Evolutionary conservation across 1,140 invertebrate species (phyloP).

Genomic region (Nebria ingens): DNA sequence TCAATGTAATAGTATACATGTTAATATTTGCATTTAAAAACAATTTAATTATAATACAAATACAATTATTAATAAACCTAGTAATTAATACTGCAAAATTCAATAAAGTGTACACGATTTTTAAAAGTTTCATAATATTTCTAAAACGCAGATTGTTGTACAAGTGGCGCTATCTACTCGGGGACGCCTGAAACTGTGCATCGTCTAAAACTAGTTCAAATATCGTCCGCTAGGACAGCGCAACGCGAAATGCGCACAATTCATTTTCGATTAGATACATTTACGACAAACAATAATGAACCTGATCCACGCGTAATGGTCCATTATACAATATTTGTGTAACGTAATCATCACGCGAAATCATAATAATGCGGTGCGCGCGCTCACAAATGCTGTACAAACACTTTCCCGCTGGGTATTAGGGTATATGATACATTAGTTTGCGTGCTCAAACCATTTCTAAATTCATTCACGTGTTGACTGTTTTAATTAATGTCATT

Average conservation of each 20-base stretch:
- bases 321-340: no score
- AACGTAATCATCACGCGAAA: constrained; percentile 2
- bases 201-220: not conserved
- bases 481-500: not conserved
- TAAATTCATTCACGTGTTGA: constrained; percentile 1
- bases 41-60: no score
- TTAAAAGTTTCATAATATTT: no score
- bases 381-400: not conserved
- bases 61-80: no score
- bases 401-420: not conserved
- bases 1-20: no score
- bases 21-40: no score
- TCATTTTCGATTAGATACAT: no score
- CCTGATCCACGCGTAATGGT: no score
- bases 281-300: no score
- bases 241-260: not conserved
- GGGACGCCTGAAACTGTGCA: not conserved
- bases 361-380: not conserved
- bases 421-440: not conserved
- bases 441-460: not conserved
- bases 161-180: not conserved
- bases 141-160: not conserved
- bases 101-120: no score
- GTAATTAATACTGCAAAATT: no score
- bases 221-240: not conserved